phyloP scores from a whole-genome alignment of 2,113 vertebrate genomes.

The Anser cygnoides region DNA sequence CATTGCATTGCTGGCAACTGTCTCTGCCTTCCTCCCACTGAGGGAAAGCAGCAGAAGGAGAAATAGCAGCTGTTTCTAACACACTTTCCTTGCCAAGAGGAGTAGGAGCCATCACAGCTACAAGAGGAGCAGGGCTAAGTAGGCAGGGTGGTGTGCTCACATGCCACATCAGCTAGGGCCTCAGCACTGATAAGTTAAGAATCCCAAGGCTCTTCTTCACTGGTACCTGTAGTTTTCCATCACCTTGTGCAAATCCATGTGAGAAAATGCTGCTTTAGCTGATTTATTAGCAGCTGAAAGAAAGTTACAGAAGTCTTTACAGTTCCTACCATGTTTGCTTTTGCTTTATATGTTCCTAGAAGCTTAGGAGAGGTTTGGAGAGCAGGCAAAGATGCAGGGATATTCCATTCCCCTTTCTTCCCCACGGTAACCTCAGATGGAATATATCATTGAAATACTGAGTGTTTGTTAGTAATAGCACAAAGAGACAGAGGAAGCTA shows the following conservation, averaged over 20 bases:
- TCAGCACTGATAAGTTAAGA: not conserved
- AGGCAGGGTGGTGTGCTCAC: not conserved
- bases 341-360: not conserved
- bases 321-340: not conserved
- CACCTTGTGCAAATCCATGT: not conserved
- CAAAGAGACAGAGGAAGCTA: not conserved
- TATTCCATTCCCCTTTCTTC: not conserved
- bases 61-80: slow-evolving; percentile 48
- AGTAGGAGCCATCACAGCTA: slow-evolving; percentile 30
- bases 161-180: not conserved
- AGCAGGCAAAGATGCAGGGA: not conserved
- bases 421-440: not conserved
- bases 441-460: not conserved
- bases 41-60: slow-evolving; percentile 39
- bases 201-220: not conserved
- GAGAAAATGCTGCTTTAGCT: not conserved
- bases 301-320: not conserved
- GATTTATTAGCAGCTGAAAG: not conserved
- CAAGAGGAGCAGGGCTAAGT: not conserved
- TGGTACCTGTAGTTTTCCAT: not conserved
- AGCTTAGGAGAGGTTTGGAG: not conserved
- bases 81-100: slow-evolving; percentile 38
- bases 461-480: not conserved
- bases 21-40: slow-evolving; percentile 18
- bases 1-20: slow-evolving; percentile 23